Percentiles rank a stretch among this genome's conserved stretches.
phyloP scores from a whole-genome alignment of 2,113 vertebrate species.

The Aegotheles bennettii region DNA sequence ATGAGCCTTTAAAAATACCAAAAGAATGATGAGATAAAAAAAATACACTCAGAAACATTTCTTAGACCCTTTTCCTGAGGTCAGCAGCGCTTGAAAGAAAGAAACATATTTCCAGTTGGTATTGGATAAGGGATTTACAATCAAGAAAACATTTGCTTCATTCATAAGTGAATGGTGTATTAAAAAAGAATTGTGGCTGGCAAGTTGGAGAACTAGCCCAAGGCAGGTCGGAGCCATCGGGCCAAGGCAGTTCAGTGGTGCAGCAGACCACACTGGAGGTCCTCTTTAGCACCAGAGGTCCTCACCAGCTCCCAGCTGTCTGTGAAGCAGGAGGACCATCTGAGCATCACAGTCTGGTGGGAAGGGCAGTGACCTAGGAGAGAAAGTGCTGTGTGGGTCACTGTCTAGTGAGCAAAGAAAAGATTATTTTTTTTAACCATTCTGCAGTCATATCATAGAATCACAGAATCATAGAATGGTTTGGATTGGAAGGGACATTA shows the following conservation, averaged over 20 bases:
- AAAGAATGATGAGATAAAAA: not conserved
- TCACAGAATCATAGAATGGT: no score
- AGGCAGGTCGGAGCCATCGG: not conserved
- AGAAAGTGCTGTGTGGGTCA: not conserved
- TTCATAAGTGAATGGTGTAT: fast-evolving
- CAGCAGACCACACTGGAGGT: not conserved
- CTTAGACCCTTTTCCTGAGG: not conserved
- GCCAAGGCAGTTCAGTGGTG: fast-evolving
- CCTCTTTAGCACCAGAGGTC: not conserved
- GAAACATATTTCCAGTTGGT: not conserved
- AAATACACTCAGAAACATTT: not conserved
- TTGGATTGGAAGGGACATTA: no score
- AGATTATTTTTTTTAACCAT: not conserved
- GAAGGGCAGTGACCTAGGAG: not conserved
- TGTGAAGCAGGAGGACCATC: fast-evolving
- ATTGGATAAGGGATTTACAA: not conserved
- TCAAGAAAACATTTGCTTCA: not conserved
- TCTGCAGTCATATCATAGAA: not conserved
- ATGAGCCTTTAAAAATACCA: not conserved
- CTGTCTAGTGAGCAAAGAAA: not conserved
- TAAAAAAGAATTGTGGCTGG: not conserved
- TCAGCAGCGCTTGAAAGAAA: not conserved
- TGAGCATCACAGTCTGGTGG: not conserved
- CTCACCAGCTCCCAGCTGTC: not conserved
- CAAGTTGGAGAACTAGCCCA: not conserved